phyloP scores from a whole-genome alignment of 2,888 invertebrate genomes.

The Cybosia mesomella region DNA sequence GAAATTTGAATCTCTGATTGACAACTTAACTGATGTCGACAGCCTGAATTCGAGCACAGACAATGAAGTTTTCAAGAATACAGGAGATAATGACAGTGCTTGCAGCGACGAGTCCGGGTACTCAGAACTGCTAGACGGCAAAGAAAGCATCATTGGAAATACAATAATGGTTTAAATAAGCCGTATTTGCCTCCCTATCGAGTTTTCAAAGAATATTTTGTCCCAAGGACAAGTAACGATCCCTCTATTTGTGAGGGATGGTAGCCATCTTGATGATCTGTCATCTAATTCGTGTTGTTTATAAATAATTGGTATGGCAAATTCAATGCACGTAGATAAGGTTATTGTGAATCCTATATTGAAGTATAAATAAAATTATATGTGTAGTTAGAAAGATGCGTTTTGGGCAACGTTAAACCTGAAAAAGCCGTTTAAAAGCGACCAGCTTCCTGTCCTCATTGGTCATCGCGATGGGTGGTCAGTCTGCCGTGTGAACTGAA shows the following conservation, averaged over 20 bases:
- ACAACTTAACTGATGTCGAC: slow-evolving; percentile 76
- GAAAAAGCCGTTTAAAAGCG: slow-evolving; percentile 21
- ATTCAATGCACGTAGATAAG: slow-evolving; percentile 58
- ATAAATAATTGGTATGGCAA: slow-evolving; percentile 46
- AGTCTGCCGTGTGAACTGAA: slow-evolving; percentile 28
- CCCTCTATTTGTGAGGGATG: slow-evolving; percentile 32
- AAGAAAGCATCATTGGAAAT: slow-evolving; percentile 82
- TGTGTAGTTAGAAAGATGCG: slow-evolving; percentile 40
- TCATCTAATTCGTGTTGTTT: slow-evolving; percentile 37
- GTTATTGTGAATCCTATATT: slow-evolving; percentile 46
- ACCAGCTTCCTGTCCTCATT: slow-evolving; percentile 21
- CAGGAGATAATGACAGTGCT: slow-evolving; percentile 91
- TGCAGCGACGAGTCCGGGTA: slow-evolving; percentile 97
- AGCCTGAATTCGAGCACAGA: slow-evolving; percentile 77
- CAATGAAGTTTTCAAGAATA: slow-evolving; percentile 81
- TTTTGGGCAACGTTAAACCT: slow-evolving; percentile 30
- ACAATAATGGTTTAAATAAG: slow-evolving; percentile 81
- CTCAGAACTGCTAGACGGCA: slow-evolving; percentile 90
- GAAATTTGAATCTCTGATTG: slow-evolving; percentile 79
- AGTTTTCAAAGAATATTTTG: slow-evolving; percentile 17
- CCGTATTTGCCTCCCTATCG: neutral
- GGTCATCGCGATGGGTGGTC: slow-evolving; percentile 22
- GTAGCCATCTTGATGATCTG: slow-evolving; percentile 39
- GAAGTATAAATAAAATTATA: slow-evolving; percentile 42
- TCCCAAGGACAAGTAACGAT: slow-evolving; percentile 37